Evolutionary conservation across 2,797 vertebrate species (phyloP).

Genomic region (Distichodus sexfasciatus): DNA sequence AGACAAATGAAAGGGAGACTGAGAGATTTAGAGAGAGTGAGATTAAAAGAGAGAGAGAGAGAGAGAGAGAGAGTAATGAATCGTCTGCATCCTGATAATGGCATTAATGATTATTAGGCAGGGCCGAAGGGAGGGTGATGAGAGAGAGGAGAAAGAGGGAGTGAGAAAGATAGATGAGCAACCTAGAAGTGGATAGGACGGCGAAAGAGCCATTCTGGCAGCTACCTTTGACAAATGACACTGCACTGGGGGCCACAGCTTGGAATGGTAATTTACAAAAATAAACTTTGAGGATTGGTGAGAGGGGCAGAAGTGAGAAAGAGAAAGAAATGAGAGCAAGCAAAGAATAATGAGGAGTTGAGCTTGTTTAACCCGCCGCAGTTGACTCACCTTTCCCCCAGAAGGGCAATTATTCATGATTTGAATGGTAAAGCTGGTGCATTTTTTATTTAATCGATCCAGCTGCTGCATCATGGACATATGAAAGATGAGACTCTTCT

Average conservation of each 20-base stretch:
- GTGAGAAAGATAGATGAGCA: constrained; percentile 50
- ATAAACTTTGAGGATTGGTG: constrained; percentile 57
- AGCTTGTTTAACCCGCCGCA: constrained; percentile 48
- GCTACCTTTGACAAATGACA: constrained; percentile 70
- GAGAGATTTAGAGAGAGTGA: constrained; percentile 12
- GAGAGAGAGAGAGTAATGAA: constrained; percentile 61
- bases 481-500: constrained; percentile 9
- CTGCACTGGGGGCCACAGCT: constrained; percentile 60
- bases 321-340: constrained; percentile 48
- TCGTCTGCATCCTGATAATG: constrained; percentile 67
- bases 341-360: constrained; percentile 35
- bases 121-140: constrained; percentile 59
- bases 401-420: constrained; percentile 38
- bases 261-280: constrained; percentile 70
- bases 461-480: constrained; percentile 8
- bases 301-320: constrained; percentile 38
- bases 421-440: constrained; percentile 33
- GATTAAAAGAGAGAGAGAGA: constrained; percentile 24
- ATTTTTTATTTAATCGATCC: constrained; percentile 15
- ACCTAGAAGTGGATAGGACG: constrained; percentile 56
- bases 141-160: constrained; percentile 36
- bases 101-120: constrained; percentile 72
- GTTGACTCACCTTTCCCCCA: constrained; percentile 25
- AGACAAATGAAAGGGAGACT: neutral
- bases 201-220: constrained; percentile 59